Conservation (phyloP, 1,140 invertebrate genomes). For the Stegodyphus dumicola region DNA sequence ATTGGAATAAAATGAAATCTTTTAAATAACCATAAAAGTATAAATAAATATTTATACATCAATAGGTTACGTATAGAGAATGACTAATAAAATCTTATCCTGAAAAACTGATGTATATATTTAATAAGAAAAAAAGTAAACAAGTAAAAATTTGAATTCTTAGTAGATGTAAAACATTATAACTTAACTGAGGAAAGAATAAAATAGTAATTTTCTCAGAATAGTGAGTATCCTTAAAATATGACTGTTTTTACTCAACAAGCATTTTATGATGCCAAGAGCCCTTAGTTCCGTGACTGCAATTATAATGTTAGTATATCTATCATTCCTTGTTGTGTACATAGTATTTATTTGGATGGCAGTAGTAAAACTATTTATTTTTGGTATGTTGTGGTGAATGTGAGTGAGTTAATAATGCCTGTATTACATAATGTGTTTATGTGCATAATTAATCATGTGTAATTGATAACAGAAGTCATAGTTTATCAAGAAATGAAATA, state of each 20-base stretch:
- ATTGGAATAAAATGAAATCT: too few species aligned
- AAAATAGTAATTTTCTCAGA: background rate
- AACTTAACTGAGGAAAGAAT: background rate
- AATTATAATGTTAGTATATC: background rate
- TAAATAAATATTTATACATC: too few species aligned
- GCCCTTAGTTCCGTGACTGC: background rate
- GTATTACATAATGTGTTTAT: background rate
- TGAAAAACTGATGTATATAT: too few species aligned
- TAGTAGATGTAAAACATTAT: background rate
- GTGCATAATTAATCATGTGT: too few species aligned
- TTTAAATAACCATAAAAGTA: too few species aligned
- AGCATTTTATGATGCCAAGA: background rate
- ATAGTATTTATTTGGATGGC: constrained; percentile 56
- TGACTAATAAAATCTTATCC: too few species aligned
- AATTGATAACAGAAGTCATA: too few species aligned
- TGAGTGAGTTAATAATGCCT: background rate
- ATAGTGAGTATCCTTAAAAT: background rate
- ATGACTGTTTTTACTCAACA: background rate
- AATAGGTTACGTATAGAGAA: too few species aligned
- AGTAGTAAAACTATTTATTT: constrained; percentile 51
- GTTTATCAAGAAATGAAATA: too few species aligned
- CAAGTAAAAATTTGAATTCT: too few species aligned
- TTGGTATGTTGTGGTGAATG: constrained; percentile 35
- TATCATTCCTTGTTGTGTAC: constrained; percentile 37
- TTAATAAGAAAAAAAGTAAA: too few species aligned